Evolutionary conservation across 1,140 invertebrate species (phyloP).

Genomic region (Augochlora pura): DNA sequence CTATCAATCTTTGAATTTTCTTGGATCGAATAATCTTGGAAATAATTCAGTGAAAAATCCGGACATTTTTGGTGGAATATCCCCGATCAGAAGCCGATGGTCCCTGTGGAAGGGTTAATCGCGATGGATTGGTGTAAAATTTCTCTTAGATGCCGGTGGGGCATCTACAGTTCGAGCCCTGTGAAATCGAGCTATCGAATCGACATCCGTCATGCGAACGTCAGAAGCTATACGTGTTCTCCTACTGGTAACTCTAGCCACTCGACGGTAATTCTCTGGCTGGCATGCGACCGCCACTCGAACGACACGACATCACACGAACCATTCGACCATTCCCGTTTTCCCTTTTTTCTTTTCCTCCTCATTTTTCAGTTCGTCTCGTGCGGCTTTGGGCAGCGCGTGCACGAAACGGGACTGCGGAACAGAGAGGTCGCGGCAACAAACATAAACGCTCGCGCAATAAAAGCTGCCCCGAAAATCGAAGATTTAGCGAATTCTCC

Average conservation of each 20-base stretch:
- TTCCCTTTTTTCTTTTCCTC: slow-evolving; percentile 23
- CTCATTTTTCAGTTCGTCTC: slow-evolving; percentile 46
- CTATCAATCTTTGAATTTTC: too few relatives aligned
- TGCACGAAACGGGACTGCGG: slow-evolving; percentile 52
- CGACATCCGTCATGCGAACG: slow-evolving; percentile 77
- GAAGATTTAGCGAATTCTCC: too few relatives aligned
- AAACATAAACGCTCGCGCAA: slow-evolving; percentile 19
- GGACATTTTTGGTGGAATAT: too few relatives aligned
- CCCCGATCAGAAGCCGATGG: slow-evolving; percentile 14
- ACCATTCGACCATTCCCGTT: slow-evolving; percentile 44
- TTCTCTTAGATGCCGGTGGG: slow-evolving; percentile 52
- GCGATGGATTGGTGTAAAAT: slow-evolving; percentile 64
- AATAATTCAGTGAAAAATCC: too few relatives aligned
- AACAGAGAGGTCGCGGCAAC: background rate
- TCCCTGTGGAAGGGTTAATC: slow-evolving; percentile 43
- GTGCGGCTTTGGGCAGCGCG: slow-evolving; percentile 29
- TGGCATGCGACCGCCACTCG: slow-evolving; percentile 76
- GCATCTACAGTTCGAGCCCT: slow-evolving; percentile 67
- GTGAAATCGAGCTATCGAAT: slow-evolving; percentile 76
- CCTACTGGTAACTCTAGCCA: slow-evolving; percentile 70
- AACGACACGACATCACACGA: slow-evolving; percentile 70
- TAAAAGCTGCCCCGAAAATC: background rate
- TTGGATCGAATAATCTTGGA: too few relatives aligned
- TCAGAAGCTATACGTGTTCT: slow-evolving; percentile 63
- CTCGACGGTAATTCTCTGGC: slow-evolving; percentile 74